A percentile compares a stretch with the other conserved stretches of the same genome.
These are phyloP conservation scores for Zeuzera pyrina DNA, from an alignment of 2,888 invertebrate species.

Conservation along the genomic window DNA sequence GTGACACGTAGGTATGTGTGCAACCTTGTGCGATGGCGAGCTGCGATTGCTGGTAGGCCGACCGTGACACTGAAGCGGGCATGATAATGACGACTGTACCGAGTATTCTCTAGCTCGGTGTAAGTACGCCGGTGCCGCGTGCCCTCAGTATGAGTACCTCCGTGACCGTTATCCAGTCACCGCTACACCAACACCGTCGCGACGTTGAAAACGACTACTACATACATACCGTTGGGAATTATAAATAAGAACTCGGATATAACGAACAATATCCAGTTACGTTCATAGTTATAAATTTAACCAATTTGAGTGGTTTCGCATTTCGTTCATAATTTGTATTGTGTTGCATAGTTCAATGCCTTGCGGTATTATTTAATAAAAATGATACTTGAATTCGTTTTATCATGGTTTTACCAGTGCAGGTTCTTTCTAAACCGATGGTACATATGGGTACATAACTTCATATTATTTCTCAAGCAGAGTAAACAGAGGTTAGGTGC, in stretches of 20 bases:
- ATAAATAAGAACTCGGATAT: conserved; percentile 14
- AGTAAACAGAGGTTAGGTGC: no score
- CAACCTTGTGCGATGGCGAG: conserved; percentile 58
- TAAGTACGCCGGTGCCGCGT: conserved; percentile 29
- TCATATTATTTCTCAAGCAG: no score
- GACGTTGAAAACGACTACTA: conserved; percentile 35
- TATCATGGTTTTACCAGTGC: no score
- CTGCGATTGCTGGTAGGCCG: conserved; percentile 46
- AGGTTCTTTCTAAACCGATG: no score
- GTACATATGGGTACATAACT: no score
- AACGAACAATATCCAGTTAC: conserved; percentile 11
- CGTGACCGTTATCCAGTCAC: conserved; percentile 62
- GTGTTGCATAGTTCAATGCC: no score
- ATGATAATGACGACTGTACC: conserved; percentile 47
- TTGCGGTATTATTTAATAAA: no score
- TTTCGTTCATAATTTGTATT: no score
- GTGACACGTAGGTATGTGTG: conserved; percentile 52
- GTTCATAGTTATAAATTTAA: conserved; percentile 11
- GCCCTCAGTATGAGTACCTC: conserved; percentile 51
- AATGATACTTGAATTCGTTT: no score
- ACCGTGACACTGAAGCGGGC: conserved; percentile 63
- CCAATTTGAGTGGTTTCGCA: no score
- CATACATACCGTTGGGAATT: conserved; percentile 38
- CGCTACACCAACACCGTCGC: conserved; percentile 40
- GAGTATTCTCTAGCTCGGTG: conserved; percentile 26